Conservation (phyloP, 64 coral and sea anemone species). For the Trachythela sp. region DNA sequence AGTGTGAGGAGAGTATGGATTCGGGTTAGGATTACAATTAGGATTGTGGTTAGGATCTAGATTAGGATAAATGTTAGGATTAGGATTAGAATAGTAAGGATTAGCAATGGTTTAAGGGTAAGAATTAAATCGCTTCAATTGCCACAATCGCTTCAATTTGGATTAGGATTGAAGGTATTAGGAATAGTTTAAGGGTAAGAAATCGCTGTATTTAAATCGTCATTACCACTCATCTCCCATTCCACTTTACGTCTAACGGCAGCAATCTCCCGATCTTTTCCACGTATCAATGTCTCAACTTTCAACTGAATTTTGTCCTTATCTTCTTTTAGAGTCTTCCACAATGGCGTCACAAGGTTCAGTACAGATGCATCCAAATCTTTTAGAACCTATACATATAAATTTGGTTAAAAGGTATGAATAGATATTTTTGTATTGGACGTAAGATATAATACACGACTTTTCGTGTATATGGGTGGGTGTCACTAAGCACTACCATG, state of each 20-base stretch:
- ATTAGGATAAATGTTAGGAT: too few species aligned
- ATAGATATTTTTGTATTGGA: too few species aligned
- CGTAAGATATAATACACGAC: background rate
- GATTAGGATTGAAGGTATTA: too few species aligned
- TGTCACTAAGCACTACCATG: too few species aligned
- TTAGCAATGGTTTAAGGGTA: too few species aligned
- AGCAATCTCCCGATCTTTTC: background rate
- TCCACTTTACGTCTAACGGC: background rate
- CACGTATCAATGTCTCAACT: background rate
- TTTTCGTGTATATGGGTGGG: too few species aligned
- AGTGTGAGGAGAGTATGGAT: too few species aligned
- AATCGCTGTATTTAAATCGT: background rate
- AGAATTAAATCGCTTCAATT: too few species aligned
- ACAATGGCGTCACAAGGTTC: background rate
- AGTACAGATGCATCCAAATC: background rate
- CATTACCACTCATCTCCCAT: constrained; percentile 21
- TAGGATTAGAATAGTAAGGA: too few species aligned
- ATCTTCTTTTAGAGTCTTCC: background rate
- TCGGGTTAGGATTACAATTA: too few species aligned
- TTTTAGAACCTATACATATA: background rate
- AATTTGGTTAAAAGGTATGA: background rate
- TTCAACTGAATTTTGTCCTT: background rate
- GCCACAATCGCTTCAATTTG: too few species aligned
- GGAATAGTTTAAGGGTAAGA: background rate
- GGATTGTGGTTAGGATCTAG: too few species aligned